A percentile compares a stretch with the other conserved stretches of the same genome.
Conservation (phyloP, 2,888 invertebrate species). For the Saturnia japonica region DNA sequence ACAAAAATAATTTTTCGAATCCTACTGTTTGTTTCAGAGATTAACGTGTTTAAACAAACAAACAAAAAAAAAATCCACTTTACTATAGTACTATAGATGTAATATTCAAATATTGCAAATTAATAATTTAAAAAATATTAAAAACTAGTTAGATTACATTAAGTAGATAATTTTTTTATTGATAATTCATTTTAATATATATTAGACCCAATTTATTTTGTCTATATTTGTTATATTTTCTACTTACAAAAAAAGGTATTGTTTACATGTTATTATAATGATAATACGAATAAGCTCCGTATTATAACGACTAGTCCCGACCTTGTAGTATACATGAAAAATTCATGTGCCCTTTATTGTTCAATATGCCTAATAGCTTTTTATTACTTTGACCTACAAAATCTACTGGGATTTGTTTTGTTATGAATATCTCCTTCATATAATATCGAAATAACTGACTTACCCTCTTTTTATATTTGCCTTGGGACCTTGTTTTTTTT, state of each 20-base stretch:
- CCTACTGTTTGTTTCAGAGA: too few relatives aligned
- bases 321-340: slow-evolving; percentile 20
- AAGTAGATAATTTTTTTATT: too few relatives aligned
- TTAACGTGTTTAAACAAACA: too few relatives aligned
- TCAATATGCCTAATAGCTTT: slow-evolving; percentile 23
- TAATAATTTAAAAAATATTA: too few relatives aligned
- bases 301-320: slow-evolving; percentile 12
- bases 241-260: neutral
- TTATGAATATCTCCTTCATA: slow-evolving; percentile 19
- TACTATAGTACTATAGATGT: too few relatives aligned
- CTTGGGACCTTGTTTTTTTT: slow-evolving; percentile 18
- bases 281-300: slow-evolving; percentile 12
- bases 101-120: too few relatives aligned
- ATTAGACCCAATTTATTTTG: neutral
- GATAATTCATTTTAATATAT: too few relatives aligned
- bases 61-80: too few relatives aligned
- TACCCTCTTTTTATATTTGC: slow-evolving; percentile 17
- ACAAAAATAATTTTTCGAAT: too few relatives aligned
- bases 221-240: neutral
- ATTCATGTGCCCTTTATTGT: slow-evolving; percentile 21
- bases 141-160: too few relatives aligned
- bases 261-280: neutral
- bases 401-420: slow-evolving; percentile 22
- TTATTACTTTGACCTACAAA: slow-evolving; percentile 23
- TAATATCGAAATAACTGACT: slow-evolving; percentile 21